Percentiles rank a stretch among this genome's conserved stretches.
Conservation (phyloP, 2,113 vertebrate genomes). For the Forbesichthys agassizii region DNA sequence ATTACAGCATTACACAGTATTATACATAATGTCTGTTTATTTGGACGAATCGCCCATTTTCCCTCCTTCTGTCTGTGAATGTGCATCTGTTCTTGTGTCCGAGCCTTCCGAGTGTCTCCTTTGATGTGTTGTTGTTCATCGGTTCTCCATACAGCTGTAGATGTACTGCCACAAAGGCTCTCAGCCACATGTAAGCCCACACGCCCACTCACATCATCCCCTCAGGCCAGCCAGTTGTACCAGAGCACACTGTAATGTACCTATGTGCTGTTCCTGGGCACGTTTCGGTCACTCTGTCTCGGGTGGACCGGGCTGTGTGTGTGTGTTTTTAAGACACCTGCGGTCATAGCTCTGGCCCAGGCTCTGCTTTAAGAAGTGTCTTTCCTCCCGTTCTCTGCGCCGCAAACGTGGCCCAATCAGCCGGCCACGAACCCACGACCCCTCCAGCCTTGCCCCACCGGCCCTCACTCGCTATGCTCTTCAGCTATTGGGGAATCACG, state of each 20-base stretch:
- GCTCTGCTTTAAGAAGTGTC: slow-evolving; percentile 26
- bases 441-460: neutral
- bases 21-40: neutral
- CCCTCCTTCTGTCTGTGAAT: slow-evolving; percentile 41
- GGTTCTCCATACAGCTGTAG: slow-evolving; percentile 29
- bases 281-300: no score
- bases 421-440: neutral
- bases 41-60: slow-evolving; percentile 26
- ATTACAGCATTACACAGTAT: neutral
- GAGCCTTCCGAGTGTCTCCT: slow-evolving; percentile 73
- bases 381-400: neutral
- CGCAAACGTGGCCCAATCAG: neutral
- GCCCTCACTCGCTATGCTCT: no score
- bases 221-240: no score
- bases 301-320: no score
- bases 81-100: slow-evolving; percentile 60
- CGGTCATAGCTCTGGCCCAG: neutral
- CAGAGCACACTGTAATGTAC: no score
- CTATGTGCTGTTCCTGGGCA: no score
- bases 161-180: slow-evolving; percentile 21
- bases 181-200: neutral
- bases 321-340: no score
- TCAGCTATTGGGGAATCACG: slow-evolving; percentile 23
- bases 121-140: slow-evolving; percentile 74
- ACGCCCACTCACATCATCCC: no score